Conservation (phyloP, 1,140 invertebrate species). For the Apis cerana region DNA sequence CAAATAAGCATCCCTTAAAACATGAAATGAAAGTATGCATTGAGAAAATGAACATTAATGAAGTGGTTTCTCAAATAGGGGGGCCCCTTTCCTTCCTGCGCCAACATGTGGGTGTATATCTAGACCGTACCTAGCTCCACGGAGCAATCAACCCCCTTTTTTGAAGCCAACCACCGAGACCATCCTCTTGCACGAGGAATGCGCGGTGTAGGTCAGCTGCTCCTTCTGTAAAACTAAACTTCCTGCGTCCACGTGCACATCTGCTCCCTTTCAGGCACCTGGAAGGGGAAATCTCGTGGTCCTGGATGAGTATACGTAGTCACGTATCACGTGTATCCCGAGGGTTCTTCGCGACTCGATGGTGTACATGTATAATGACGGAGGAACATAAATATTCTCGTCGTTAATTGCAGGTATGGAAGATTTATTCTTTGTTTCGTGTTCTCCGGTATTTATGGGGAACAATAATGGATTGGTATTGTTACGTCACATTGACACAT, state of each 20-base stretch:
- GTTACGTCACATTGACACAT: background rate
- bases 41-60: constrained; percentile 49
- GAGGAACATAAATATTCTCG: background rate
- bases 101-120: constrained; percentile 58
- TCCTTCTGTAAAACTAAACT: constrained; percentile 63
- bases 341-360: background rate
- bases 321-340: background rate
- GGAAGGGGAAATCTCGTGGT: constrained; percentile 25
- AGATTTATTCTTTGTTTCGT: constrained; percentile 1
- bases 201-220: constrained; percentile 55
- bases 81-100: constrained; percentile 38
- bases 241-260: constrained; percentile 61
- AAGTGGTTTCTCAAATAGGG: constrained; percentile 2
- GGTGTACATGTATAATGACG: background rate
- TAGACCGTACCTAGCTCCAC: constrained; percentile 13
- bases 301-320: background rate
- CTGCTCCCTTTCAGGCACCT: constrained; percentile 34
- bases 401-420: constrained; percentile 1
- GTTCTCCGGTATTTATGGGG: background rate
- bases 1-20: constrained; percentile 25
- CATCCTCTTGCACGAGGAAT: constrained; percentile 45
- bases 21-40: constrained; percentile 32
- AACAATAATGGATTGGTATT: background rate
- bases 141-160: constrained; percentile 49
- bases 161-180: constrained; percentile 48